Conservation (phyloP, 2,113 vertebrate species). For the Sapayoa aenigma region DNA sequence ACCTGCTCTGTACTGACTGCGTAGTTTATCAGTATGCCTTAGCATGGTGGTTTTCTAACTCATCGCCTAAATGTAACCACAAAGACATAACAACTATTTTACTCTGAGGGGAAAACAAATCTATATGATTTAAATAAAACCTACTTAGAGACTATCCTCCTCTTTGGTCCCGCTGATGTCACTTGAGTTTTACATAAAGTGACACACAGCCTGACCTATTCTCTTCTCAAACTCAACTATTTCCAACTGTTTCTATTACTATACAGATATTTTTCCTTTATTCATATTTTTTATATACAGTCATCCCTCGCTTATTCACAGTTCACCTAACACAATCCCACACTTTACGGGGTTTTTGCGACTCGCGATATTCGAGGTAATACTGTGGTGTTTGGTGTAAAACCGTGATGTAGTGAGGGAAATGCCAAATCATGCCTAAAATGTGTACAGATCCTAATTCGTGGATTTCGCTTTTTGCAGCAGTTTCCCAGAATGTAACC, state of each 20-base stretch:
- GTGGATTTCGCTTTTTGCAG: too few relatives aligned
- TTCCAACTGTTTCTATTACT: background rate
- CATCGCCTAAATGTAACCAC: background rate
- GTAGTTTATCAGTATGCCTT: too few relatives aligned
- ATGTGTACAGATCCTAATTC: too few relatives aligned
- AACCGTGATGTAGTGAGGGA: too few relatives aligned
- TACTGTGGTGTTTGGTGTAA: too few relatives aligned
- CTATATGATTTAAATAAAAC: background rate
- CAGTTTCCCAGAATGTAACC: too few relatives aligned
- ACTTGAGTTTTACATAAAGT: background rate
- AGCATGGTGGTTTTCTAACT: too few relatives aligned
- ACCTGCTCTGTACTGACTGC: background rate
- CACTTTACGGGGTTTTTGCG: too few relatives aligned
- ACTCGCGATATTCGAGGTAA: too few relatives aligned
- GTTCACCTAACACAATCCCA: too few relatives aligned
- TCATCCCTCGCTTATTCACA: too few relatives aligned
- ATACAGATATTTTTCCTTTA: background rate
- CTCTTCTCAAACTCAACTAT: background rate
- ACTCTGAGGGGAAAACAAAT: background rate
- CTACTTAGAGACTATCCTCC: background rate
- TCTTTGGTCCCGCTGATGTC: background rate
- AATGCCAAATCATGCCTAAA: too few relatives aligned
- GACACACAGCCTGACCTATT: background rate
- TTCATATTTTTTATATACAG: background rate
- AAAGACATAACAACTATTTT: background rate